Evolutionary conservation across 2,888 invertebrate species (phyloP).

Genomic region (Stenodera caucasica): DNA sequence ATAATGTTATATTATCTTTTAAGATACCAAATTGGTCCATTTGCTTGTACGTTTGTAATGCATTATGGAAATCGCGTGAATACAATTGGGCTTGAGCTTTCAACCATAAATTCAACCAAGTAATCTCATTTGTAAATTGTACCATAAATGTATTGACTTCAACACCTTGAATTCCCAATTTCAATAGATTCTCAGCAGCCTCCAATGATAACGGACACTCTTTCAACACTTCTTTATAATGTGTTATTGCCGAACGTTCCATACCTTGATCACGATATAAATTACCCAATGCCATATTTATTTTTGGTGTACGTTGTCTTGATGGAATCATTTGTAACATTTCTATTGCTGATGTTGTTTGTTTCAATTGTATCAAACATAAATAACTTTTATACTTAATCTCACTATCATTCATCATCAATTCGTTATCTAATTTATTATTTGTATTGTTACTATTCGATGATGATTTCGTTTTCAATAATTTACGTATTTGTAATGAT

Average conservation of each 20-base stretch:
- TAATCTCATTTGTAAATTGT: conserved; percentile 56
- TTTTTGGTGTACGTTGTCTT: conserved; percentile 69
- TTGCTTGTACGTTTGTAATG: conserved; percentile 66
- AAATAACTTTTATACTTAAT: conserved; percentile 73
- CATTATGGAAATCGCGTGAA: conserved; percentile 68
- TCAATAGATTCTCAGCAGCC: conserved; percentile 71
- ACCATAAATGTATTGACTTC: conserved; percentile 75
- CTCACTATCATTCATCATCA: conserved; percentile 63
- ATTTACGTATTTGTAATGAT: conserved; percentile 66
- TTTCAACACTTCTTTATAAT: conserved; percentile 77
- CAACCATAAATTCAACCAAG: conserved; percentile 66
- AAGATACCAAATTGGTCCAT: conserved; percentile 68
- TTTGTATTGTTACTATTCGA: conserved; percentile 46
- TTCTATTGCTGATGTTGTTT: conserved; percentile 63
- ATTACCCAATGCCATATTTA: conserved; percentile 77
- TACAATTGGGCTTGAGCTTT: conserved; percentile 67
- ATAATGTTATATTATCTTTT: conserved; percentile 67
- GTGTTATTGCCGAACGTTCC: conserved; percentile 71
- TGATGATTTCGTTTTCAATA: conserved; percentile 59
- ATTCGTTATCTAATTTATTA: conserved; percentile 58
- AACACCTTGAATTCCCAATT: conserved; percentile 67
- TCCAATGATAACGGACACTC: conserved; percentile 73
- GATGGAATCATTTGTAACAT: conserved; percentile 63
- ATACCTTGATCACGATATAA: conserved; percentile 70
- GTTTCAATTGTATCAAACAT: conserved; percentile 69